Evolutionary conservation across 2,113 vertebrate species (phyloP).

Genomic region (Oryzias melastigma): DNA sequence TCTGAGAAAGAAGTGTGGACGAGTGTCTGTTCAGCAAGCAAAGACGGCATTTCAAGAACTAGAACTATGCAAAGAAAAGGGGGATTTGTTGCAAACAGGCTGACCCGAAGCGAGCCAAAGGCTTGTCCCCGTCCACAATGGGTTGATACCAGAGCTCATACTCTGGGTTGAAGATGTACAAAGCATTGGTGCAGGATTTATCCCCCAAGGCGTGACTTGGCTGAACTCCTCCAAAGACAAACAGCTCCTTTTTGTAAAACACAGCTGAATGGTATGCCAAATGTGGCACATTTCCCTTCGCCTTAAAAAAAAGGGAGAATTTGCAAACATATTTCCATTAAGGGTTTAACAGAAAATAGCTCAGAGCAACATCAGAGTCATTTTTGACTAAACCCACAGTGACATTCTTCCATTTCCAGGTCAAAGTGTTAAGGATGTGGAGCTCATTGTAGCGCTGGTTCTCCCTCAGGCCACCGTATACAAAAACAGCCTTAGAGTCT

Average conservation of each 20-base stretch:
- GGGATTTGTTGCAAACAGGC: conserved; percentile 26
- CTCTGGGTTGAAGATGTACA: conserved; percentile 89
- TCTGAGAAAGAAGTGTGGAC: conserved; percentile 81
- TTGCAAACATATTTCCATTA: background rate
- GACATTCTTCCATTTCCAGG: conserved; percentile 86
- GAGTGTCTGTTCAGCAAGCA: conserved; percentile 74
- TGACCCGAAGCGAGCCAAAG: conserved; percentile 86
- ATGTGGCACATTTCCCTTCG: conserved; percentile 81
- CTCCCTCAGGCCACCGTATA: conserved; percentile 84
- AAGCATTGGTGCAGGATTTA: conserved; percentile 79
- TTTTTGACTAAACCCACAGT: conserved; percentile 73
- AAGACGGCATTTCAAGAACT: background rate
- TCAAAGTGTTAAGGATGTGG: conserved; percentile 82
- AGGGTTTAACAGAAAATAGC: background rate
- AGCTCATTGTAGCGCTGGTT: conserved; percentile 72
- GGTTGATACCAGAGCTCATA: conserved; percentile 91
- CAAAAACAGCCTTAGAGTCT: conserved; percentile 81
- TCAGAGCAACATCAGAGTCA: background rate
- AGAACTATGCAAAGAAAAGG: background rate
- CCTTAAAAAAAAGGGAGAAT: conserved; percentile 63
- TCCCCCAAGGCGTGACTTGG: conserved; percentile 56
- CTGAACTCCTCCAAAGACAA: conserved; percentile 85
- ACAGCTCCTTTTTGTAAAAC: conserved; percentile 86
- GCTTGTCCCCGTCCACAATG: conserved; percentile 86
- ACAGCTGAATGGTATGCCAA: conserved; percentile 82